Evolutionary conservation across 2,888 invertebrate species (phyloP).

Genomic region (Sarcophaga caerulescens): DNA sequence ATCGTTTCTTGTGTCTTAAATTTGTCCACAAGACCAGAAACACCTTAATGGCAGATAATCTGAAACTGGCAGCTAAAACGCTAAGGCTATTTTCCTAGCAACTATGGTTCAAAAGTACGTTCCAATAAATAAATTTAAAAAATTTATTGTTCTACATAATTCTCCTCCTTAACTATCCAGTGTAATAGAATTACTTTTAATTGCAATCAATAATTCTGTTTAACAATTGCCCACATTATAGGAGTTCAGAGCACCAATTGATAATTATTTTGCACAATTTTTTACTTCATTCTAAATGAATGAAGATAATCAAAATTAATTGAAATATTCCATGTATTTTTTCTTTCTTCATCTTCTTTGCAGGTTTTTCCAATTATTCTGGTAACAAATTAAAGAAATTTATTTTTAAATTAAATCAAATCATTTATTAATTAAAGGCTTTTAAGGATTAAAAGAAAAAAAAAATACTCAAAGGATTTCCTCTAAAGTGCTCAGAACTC

Average conservation of each 20-base stretch:
- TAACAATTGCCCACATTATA: no score
- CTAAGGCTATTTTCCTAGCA: no score
- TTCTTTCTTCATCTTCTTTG: not conserved
- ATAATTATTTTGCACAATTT: not conserved
- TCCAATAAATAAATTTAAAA: no score
- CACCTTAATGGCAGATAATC: no score
- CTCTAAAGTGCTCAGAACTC: not conserved
- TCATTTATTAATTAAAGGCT: not conserved
- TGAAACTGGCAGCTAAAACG: no score
- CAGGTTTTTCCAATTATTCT: conserved; percentile 5
- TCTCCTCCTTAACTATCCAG: no score
- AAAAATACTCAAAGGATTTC: not conserved
- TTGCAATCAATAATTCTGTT: not conserved
- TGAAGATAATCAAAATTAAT: not conserved
- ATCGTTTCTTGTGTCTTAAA: no score
- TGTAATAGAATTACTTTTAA: no score
- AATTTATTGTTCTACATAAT: no score
- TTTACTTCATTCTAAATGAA: not conserved
- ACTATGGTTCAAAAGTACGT: no score
- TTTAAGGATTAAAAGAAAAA: not conserved
- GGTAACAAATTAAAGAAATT: not conserved
- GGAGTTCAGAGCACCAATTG: not conserved
- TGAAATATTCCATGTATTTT: not conserved
- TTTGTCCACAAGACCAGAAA: no score
- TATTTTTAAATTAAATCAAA: not conserved